Evolutionary conservation across 2,797 vertebrate species (phyloP).

Genomic region (Hephaestus fuliginosus): DNA sequence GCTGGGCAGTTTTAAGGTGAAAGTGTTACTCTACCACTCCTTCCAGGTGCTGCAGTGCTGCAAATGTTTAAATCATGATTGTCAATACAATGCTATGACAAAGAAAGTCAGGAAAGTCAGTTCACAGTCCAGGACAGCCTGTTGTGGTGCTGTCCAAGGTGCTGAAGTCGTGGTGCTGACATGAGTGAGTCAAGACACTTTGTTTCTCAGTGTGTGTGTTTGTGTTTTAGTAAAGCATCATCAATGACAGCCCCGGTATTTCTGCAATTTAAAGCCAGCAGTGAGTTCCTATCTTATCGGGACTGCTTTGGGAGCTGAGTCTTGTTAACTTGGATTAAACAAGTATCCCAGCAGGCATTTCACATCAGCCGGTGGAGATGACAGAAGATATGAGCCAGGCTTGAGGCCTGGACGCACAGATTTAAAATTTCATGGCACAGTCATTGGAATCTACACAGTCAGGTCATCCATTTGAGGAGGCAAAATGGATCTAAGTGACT

Average conservation of each 20-base stretch:
- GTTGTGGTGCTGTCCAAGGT: neutral
- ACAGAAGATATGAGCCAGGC: neutral
- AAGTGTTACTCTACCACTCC: conserved; percentile 7
- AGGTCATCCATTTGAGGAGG: neutral
- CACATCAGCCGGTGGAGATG: conserved; percentile 8
- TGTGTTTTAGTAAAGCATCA: neutral
- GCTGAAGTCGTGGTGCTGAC: neutral
- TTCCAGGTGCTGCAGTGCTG: neutral
- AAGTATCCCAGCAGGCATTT: conserved; percentile 20
- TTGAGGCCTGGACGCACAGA: neutral
- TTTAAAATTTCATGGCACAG: neutral
- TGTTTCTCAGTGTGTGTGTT: neutral
- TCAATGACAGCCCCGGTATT: neutral
- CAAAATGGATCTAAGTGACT: no score
- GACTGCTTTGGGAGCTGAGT: conserved; percentile 1
- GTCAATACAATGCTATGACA: neutral
- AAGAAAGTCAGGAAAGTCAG: neutral
- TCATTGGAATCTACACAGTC: neutral
- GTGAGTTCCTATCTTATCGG: neutral
- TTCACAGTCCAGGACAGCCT: neutral
- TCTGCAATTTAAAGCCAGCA: conserved; percentile 7
- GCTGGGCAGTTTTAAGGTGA: neutral
- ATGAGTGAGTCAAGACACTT: neutral
- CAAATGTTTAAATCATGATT: conserved; percentile 30
- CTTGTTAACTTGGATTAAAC: conserved; percentile 19